Evolutionary conservation across 2,113 vertebrate species (phyloP).

Genomic region (Tetraodon nigroviridis): DNA sequence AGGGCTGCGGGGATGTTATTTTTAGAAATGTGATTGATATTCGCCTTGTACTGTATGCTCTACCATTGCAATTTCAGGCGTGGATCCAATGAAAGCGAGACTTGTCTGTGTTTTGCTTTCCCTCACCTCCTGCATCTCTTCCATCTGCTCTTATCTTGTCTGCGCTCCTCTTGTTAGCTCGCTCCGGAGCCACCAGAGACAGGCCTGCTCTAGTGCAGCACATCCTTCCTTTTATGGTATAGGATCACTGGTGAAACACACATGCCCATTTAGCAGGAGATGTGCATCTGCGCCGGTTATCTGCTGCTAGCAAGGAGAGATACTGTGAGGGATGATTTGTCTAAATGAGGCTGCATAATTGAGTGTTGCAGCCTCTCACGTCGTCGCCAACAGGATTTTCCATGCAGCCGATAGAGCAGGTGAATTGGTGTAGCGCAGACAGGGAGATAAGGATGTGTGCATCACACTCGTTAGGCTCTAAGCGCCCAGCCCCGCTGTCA

Average conservation of each 20-base stretch:
- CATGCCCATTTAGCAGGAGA: constrained; percentile 18
- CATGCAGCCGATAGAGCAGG: not conserved
- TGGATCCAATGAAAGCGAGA: constrained; percentile 24
- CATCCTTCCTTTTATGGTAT: constrained; percentile 66
- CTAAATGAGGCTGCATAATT: not conserved
- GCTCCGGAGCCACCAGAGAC: constrained; percentile 49
- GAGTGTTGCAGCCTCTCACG: not conserved
- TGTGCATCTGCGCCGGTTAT: constrained; percentile 45
- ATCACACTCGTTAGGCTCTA: not conserved
- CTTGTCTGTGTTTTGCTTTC: constrained; percentile 26
- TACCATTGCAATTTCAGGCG: constrained; percentile 30
- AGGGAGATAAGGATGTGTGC: constrained; percentile 14
- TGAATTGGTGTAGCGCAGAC: not conserved
- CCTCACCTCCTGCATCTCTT: constrained; percentile 14
- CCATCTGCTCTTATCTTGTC: constrained; percentile 45
- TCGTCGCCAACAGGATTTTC: not conserved
- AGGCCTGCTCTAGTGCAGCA: constrained; percentile 48
- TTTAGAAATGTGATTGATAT: constrained; percentile 71
- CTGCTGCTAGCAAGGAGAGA: constrained; percentile 30
- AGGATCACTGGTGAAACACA: constrained; percentile 28
- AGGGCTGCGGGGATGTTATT: constrained; percentile 61
- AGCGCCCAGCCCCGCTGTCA: constrained; percentile 16
- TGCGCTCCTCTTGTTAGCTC: constrained; percentile 41
- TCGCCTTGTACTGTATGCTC: constrained; percentile 55
- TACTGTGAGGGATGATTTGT: constrained; percentile 6